phyloP scores from a whole-genome alignment of 2,888 invertebrate species.

The Drosophila rellima region DNA sequence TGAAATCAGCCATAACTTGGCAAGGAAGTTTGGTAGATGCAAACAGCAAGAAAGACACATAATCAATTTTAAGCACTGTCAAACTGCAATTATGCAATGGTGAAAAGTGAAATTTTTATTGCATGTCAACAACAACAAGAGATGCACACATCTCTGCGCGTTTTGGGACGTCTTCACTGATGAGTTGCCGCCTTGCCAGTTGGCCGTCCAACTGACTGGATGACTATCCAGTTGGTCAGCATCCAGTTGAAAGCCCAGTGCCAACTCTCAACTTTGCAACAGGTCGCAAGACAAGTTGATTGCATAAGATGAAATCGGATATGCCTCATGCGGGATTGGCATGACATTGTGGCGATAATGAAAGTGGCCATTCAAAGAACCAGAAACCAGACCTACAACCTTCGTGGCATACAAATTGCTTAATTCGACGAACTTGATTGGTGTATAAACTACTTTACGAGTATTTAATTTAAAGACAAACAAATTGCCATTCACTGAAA shows the following conservation, averaged over 20 bases:
- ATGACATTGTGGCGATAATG: constrained; percentile 39
- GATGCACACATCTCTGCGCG: constrained; percentile 53
- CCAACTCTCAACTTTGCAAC: constrained; percentile 76
- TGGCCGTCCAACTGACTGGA: constrained; percentile 20
- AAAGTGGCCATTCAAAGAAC: constrained; percentile 41
- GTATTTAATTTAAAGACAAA: constrained; percentile 6
- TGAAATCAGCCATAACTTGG: constrained; percentile 59
- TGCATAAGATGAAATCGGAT: constrained; percentile 71
- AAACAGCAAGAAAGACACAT: constrained; percentile 55
- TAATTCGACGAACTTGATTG: constrained; percentile 15
- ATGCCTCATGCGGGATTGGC: constrained; percentile 30
- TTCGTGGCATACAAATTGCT: constrained; percentile 19
- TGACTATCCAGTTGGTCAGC: constrained; percentile 39
- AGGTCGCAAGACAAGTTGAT: constrained; percentile 56
- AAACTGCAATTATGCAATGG: constrained; percentile 80
- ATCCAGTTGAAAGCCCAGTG: constrained; percentile 52
- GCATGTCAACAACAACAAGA: constrained; percentile 67
- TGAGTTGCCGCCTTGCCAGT: constrained; percentile 58
- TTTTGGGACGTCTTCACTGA: constrained; percentile 70
- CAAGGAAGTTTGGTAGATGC: constrained; percentile 60
- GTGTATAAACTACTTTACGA: constrained; percentile 14
- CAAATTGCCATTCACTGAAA: constrained; percentile 13
- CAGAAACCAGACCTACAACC: constrained; percentile 20
- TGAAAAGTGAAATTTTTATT: constrained; percentile 80
- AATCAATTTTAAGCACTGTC: constrained; percentile 81